phyloP scores from a whole-genome alignment of 2,113 vertebrate genomes.

The Petroica traversi region DNA sequence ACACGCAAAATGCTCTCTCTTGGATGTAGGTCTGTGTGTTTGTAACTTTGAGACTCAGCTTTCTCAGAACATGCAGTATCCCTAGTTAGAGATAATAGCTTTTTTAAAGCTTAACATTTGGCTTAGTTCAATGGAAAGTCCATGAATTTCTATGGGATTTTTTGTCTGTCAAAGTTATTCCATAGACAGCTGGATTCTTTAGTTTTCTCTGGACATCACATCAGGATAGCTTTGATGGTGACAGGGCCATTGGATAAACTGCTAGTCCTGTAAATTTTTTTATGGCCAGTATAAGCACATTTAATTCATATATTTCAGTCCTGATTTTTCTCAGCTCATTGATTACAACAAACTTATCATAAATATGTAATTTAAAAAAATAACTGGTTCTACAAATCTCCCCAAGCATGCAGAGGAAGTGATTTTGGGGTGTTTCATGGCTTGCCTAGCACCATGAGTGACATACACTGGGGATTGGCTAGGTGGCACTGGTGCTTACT shows the following conservation, averaged over 20 bases:
- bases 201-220: constrained; percentile 10
- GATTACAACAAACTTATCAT: background rate
- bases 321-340: background rate
- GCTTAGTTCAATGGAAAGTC: constrained; percentile 3
- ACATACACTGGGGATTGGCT: constrained; percentile 35
- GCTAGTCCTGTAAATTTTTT: background rate
- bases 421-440: background rate
- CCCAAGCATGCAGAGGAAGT: background rate
- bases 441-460: background rate
- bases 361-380: background rate
- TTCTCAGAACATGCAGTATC: background rate
- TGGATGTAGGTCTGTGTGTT: constrained; percentile 13
- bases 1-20: background rate
- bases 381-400: background rate
- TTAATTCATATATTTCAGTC: background rate
- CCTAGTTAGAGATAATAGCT: background rate
- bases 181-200: background rate
- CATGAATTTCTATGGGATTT: background rate
- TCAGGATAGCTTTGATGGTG: background rate
- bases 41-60: background rate
- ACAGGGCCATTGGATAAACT: background rate
- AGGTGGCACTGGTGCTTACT: constrained; percentile 65
- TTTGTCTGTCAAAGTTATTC: constrained; percentile 20
- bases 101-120: constrained; percentile 11
- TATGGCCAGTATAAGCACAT: background rate